Conservation (phyloP, 2,888 invertebrate genomes). For the Lepidonotus clava region DNA sequence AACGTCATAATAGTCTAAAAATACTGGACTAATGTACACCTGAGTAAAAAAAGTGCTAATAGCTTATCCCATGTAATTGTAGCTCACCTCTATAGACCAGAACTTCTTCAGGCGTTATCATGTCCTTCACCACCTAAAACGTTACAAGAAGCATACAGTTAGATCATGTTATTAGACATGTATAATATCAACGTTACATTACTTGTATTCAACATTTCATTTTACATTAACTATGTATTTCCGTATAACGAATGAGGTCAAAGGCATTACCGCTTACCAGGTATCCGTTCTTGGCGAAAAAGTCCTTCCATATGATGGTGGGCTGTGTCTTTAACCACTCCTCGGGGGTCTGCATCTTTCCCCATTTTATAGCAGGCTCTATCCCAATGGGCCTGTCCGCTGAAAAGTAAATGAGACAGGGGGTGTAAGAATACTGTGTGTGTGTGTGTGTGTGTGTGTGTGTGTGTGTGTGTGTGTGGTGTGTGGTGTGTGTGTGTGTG, state of each 20-base stretch:
- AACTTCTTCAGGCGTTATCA: neutral
- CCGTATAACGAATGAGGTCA: neutral
- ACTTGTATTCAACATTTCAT: neutral
- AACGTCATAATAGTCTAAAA: neutral
- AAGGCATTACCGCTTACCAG: conserved; percentile 9
- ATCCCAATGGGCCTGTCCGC: too few relatives aligned
- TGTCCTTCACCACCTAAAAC: neutral
- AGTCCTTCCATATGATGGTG: conserved; percentile 45
- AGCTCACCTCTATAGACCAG: conserved; percentile 1
- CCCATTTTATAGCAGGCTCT: conserved; percentile 12
- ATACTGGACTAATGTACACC: neutral
- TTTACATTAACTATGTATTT: neutral
- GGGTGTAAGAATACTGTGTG: too few relatives aligned
- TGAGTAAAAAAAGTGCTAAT: neutral
- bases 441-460: too few relatives aligned
- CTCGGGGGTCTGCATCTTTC: neutral
- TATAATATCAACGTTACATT: neutral
- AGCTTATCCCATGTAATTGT: neutral
- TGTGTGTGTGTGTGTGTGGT: too few relatives aligned
- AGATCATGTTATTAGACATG: neutral
- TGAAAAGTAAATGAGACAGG: too few relatives aligned
- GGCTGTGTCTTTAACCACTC: conserved; percentile 56
- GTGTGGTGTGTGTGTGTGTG: too few relatives aligned
- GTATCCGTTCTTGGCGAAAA: conserved; percentile 56
- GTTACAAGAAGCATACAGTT: neutral